phyloP scores from a whole-genome alignment of 2,888 invertebrate species.

The Aspidiotus destructor region DNA sequence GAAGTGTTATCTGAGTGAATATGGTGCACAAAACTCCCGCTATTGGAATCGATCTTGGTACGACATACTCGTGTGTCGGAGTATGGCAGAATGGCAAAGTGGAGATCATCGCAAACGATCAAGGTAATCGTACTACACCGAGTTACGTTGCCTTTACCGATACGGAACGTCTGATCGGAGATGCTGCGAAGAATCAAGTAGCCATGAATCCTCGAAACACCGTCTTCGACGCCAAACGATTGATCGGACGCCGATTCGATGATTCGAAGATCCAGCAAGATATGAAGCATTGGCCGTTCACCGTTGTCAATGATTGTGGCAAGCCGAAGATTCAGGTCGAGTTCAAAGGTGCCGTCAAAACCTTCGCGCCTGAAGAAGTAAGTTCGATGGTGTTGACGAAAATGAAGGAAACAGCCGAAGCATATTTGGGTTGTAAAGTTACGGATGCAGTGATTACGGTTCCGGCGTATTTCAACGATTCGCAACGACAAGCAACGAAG shows the following conservation, averaged over 20 bases:
- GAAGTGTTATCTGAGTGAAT: conserved; percentile 8
- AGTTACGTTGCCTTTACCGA: conserved; percentile 77
- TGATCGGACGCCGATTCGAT: conserved; percentile 56
- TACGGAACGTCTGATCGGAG: conserved; percentile 51
- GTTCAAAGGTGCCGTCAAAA: conserved; percentile 54
- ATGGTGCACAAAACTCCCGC: conserved; percentile 46
- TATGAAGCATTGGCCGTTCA: conserved; percentile 77
- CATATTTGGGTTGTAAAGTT: conserved; percentile 51
- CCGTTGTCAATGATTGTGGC: conserved; percentile 52
- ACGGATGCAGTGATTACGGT: conserved; percentile 68
- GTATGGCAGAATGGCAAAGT: conserved; percentile 72
- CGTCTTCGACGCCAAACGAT: conserved; percentile 68
- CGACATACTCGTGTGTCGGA: conserved; percentile 75
- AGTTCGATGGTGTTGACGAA: conserved; percentile 56
- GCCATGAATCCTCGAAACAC: conserved; percentile 64
- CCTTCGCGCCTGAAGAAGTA: conserved; percentile 59
- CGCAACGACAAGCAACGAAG: conserved; percentile 63
- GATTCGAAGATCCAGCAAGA: conserved; percentile 65
- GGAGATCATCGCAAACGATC: conserved; percentile 60
- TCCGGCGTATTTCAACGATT: conserved; percentile 65
- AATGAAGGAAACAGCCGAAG: conserved; percentile 60
- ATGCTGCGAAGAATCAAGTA: conserved; percentile 50
- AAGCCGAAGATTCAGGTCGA: conserved; percentile 60
- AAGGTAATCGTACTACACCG: conserved; percentile 81
- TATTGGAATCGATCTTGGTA: conserved; percentile 76